These are phyloP conservation scores for Hyaena hyaena DNA, from an alignment of 2,113 vertebrate species.

Conservation along the genomic window DNA sequence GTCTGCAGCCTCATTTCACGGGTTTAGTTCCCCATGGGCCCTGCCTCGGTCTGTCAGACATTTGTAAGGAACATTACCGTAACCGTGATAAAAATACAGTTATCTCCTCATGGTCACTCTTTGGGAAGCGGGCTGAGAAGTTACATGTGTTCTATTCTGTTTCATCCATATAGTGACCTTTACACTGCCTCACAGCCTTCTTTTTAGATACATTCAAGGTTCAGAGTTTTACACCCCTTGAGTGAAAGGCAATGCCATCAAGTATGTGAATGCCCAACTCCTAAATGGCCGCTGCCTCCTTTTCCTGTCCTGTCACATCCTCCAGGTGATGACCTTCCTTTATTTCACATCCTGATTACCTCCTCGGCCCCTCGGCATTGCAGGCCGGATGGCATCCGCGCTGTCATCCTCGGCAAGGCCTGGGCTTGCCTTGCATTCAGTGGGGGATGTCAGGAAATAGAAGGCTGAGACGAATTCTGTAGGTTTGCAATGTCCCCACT, in stretches of 20 bases:
- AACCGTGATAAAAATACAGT: not conserved
- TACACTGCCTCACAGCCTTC: conserved; percentile 21
- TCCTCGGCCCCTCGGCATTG: not conserved
- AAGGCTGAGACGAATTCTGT: not conserved
- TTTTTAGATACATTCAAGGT: conserved; percentile 11
- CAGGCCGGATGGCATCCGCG: not conserved
- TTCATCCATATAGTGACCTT: not conserved
- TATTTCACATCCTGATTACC: not conserved
- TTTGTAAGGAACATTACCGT: conserved; percentile 2
- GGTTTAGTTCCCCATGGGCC: not conserved
- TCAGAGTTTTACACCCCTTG: conserved; percentile 26
- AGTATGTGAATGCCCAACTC: not conserved
- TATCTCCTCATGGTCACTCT: not conserved
- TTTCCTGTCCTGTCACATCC: not conserved
- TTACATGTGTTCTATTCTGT: not conserved
- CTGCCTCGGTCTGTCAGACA: not conserved
- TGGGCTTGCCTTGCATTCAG: not conserved
- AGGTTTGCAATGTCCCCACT: not conserved
- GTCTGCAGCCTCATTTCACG: not conserved
- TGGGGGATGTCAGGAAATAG: not conserved
- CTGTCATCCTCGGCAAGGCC: not conserved
- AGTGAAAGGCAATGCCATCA: conserved; percentile 3
- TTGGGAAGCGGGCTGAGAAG: conserved; percentile 36
- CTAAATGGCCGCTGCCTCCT: not conserved
- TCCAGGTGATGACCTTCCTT: not conserved